Evolutionary conservation across 2,888 invertebrate species (phyloP).

Genomic region (Spodoptera picta): DNA sequence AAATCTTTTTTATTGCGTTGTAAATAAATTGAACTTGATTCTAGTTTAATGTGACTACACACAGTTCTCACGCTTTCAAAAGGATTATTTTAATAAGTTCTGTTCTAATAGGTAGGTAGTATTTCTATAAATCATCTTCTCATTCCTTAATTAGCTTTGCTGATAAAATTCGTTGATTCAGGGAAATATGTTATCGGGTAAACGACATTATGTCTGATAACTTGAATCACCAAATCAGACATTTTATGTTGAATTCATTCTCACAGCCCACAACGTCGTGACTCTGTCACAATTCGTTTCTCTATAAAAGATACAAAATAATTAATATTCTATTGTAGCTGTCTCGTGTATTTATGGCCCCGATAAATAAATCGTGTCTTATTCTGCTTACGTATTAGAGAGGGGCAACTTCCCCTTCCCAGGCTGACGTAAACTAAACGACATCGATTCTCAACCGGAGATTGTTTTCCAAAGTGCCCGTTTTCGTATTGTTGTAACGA

Average conservation of each 20-base stretch:
- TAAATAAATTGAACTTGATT: constrained; percentile 42
- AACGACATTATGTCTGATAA: constrained; percentile 29
- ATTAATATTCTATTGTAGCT: constrained; percentile 47
- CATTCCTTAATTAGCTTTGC: too few species aligned
- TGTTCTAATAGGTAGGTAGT: too few species aligned
- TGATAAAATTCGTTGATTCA: too few species aligned
- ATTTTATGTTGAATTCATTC: constrained; percentile 21
- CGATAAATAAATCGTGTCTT: constrained; percentile 51
- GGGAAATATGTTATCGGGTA: too few species aligned
- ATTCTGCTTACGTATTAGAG: constrained; percentile 63
- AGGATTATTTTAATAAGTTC: too few species aligned
- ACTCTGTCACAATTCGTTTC: constrained; percentile 8
- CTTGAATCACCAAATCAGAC: constrained; percentile 25
- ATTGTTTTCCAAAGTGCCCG: constrained; percentile 63
- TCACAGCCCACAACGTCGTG: constrained; percentile 7
- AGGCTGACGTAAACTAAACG: constrained; percentile 65
- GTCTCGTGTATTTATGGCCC: constrained; percentile 51
- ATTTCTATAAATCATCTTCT: too few species aligned
- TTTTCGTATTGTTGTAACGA: constrained; percentile 50
- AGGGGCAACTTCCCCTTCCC: constrained; percentile 37
- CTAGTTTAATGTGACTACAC: constrained; percentile 39
- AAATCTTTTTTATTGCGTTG: constrained; percentile 44
- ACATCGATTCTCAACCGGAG: constrained; percentile 55
- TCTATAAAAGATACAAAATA: constrained; percentile 19
- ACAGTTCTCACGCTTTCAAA: constrained; percentile 36